Base-by-base conservation (phyloP, 1,140 invertebrate genomes). In the Lycorma delicatula region DNA sequence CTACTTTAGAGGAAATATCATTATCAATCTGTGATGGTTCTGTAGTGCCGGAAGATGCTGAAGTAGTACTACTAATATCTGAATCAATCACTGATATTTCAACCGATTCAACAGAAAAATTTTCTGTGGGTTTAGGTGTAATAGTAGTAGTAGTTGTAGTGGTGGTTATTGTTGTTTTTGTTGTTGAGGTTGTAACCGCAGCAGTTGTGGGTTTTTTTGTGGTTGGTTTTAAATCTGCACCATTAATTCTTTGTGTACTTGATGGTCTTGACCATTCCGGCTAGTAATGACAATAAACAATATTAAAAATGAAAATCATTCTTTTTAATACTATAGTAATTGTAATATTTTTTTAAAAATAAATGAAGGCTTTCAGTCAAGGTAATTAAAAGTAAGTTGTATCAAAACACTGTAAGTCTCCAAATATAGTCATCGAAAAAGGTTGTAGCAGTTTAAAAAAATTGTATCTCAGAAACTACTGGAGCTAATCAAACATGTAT, bases 251-350 rank as follows among this genome's bases (percentile, higher is more conserved):
- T 5, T 77, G 65, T 1, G 83, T 86, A 34, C 81, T 81, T 41
- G 82, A 81, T 12, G 84, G 83, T 57, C 78, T 73, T 13, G 79
- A 79, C 84, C 84, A 86, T 59, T 85, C 82, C 31, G 83, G 82
- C 82, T 85, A 58, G 47, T 71, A n/a, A n/a, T n/a, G n/a, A n/a
- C n/a, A n/a, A n/a, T n/a, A n/a, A n/a, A n/a, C n/a, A n/a, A n/a
- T n/a, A n/a, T n/a, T n/a, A n/a, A n/a, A n/a, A n/a, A n/a, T n/a
- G n/a, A n/a, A n/a, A n/a, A n/a, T n/a, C n/a, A n/a, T n/a, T n/a
- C n/a, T n/a, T n/a, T n/a, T n/a, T n/a, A n/a, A n/a, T n/a, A n/a
- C n/a, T n/a, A n/a, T n/a, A n/a, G n/a, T n/a, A n/a, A n/a, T n/a
- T n/a, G n/a, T n/a, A n/a, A n/a, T n/a, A n/a, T n/a, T n/a, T n/a